Percentiles rank a stretch among this genome's conserved stretches.
Evolutionary conservation across 2,113 vertebrate genomes (phyloP).

Genomic region (Gnathonemus longibarbis): DNA sequence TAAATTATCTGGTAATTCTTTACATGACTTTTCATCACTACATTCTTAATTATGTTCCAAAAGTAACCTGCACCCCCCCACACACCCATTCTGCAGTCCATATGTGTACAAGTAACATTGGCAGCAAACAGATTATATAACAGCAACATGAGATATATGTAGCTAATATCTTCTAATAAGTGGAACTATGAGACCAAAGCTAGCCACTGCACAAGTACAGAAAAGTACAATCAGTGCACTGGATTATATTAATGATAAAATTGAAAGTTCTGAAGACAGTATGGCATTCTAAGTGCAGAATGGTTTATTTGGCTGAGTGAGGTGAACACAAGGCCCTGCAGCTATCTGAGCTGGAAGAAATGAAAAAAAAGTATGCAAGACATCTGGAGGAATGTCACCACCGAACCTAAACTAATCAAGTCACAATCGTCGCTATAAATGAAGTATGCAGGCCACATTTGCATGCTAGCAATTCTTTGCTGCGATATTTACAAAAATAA

Average conservation of each 20-base stretch:
- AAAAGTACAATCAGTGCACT: neutral
- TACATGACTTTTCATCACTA: neutral
- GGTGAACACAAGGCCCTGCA: neutral
- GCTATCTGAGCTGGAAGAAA: neutral
- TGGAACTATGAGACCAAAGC: neutral
- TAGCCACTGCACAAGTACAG: neutral
- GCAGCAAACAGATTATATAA: neutral
- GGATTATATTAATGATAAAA: neutral
- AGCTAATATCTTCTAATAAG: neutral
- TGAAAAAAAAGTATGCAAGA: neutral
- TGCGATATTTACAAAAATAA: neutral
- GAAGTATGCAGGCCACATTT: neutral
- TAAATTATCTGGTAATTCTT: neutral
- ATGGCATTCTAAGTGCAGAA: neutral
- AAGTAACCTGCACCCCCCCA: neutral
- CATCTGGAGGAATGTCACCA: neutral
- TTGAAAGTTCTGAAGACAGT: neutral
- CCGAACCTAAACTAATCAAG: neutral
- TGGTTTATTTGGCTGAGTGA: neutral
- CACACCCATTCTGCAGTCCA: neutral
- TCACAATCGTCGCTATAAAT: neutral
- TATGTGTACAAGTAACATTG: neutral
- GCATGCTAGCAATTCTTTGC: neutral
- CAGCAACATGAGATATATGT: neutral
- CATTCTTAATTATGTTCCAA: neutral